Evolutionary conservation across 2,888 invertebrate genomes (phyloP), one percentile per base, ranked within the genome.

Genomic region (Villa cingulata): DNA sequence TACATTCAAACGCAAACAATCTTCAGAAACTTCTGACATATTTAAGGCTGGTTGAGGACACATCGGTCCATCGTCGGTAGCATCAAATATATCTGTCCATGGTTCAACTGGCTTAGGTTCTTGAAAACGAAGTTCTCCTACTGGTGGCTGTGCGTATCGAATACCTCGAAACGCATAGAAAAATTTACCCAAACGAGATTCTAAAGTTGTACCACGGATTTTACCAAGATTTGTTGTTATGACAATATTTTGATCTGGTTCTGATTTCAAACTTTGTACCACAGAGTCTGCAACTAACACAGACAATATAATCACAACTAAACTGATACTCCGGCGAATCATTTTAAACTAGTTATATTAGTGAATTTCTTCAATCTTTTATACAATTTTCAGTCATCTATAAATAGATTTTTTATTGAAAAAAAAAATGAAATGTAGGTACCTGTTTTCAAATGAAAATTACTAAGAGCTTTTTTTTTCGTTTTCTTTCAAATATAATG

Each of bases 1-100:
- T 37, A 78, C 72, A 55, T 78, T 78, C 7, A 78, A 56, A 14
- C 73, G 65, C 12, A 78, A 65, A 54, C 78, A 78, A 57, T 78
- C 77, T 58, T 78, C 78, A 19, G 72, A 72, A 5, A 70, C 56
- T 51, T 62, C 56, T 18, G 39, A 38, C n/a, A 62, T 45, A 18
- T 32, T 6, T 3, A 15, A 1, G 53, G 2, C 57, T 12, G 27
- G 45, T 52, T 71, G 71, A 0, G 77, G 75, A 51, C 78, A 78
- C 37, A 73, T 70, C 1, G 77, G 76, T 0, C 76, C 78, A 48
- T 78, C 78, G 48, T 67, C 55, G 2, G 74, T 73, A 2, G 75
- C 80, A 58, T 80, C 72, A 42, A 75, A 73, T n/a, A 68, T 64
- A 5, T 61, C 64, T 15, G 61, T 58, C 72, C 78, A 78, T n/a